Base-by-base conservation (phyloP, 2,113 vertebrate genomes). In the Serilophus lunatus region DNA sequence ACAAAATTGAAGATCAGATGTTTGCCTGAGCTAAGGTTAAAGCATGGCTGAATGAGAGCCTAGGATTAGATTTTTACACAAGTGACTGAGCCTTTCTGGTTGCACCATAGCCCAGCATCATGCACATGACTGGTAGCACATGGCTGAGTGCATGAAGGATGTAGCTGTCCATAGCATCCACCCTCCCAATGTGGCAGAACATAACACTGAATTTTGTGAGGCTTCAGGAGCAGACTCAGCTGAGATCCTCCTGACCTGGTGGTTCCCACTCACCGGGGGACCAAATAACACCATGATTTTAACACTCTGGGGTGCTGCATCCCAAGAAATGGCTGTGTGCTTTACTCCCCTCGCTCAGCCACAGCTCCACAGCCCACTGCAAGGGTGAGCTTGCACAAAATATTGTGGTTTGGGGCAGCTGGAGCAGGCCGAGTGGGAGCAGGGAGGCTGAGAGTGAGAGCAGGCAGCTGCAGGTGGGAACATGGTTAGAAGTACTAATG, bases 61-160 rank as follows among this genome's bases (percentile, higher is more conserved):
- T 2, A 3, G 12, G 28, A 45, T 38, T 36, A 50, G 12, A 10
- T 78, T 91, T 49, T 78, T 13, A 18, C 3, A 4, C 6, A 15
- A 33, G 53, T 15, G 9, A 18, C 36, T 6, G 3, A 66, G 50
- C n/a, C 38, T 45, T 59, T 35, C 56, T 87, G 35, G 20, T 60
- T 90, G 28, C 13, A 23, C 47, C 33, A 33, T 28, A 85, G 51
- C 38, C 65, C 82, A 91, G 77, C 13, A 31, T 33, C 26, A 20
- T 0, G 4, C n/a, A 33, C 13, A 2, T 0, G 10, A 6, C 44
- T 6, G 2, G 45, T 9, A 19, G 20, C 83, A 82, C 54, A 50
- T 1, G 1, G 26, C 0, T 80, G 47, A 36, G 22, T 38, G 12
- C 25, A 14, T 13, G 45, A 49, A 45, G 56, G 12, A 47, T n/a